Evolutionary conservation across 2,888 invertebrate genomes (phyloP).

Genomic region (Epirrita christyi): DNA sequence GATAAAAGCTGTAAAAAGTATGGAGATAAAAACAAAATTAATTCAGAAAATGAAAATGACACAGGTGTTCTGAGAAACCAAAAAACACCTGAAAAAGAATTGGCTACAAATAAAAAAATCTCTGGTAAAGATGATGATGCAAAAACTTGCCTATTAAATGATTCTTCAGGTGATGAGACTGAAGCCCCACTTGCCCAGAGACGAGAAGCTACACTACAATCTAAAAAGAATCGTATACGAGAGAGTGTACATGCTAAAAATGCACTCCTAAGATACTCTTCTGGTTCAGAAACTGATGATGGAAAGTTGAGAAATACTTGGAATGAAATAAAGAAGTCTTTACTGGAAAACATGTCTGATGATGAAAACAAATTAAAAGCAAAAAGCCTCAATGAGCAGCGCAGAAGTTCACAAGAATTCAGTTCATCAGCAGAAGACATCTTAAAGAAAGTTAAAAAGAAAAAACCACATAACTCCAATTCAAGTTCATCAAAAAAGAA

Average conservation of each 20-base stretch:
- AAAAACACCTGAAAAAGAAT: constrained; percentile 23
- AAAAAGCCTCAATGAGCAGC: constrained; percentile 16
- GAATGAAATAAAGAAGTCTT: constrained; percentile 53
- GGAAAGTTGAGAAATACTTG: constrained; percentile 53
- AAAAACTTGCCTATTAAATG: constrained; percentile 22
- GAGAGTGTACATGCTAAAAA: constrained; percentile 69
- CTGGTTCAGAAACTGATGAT: constrained; percentile 73
- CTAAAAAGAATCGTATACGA: constrained; percentile 55
- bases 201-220: constrained; percentile 42
- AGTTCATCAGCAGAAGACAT: constrained; percentile 48
- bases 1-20: constrained; percentile 6
- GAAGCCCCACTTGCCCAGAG: constrained; percentile 29
- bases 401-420: constrained; percentile 7
- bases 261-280: constrained; percentile 63
- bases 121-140: constrained; percentile 13
- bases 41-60: constrained; percentile 7
- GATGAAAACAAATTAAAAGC: constrained; percentile 44
- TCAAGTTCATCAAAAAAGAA: constrained; percentile 14
- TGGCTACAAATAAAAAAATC: background rate
- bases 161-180: constrained; percentile 29
- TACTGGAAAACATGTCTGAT: constrained; percentile 49
- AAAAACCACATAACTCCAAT: constrained; percentile 18
- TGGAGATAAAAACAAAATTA: background rate
- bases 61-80: constrained; percentile 11
- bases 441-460: constrained; percentile 32